Evolutionary conservation across 2,113 vertebrate species (phyloP).

Genomic region (Nettapus auritus): DNA sequence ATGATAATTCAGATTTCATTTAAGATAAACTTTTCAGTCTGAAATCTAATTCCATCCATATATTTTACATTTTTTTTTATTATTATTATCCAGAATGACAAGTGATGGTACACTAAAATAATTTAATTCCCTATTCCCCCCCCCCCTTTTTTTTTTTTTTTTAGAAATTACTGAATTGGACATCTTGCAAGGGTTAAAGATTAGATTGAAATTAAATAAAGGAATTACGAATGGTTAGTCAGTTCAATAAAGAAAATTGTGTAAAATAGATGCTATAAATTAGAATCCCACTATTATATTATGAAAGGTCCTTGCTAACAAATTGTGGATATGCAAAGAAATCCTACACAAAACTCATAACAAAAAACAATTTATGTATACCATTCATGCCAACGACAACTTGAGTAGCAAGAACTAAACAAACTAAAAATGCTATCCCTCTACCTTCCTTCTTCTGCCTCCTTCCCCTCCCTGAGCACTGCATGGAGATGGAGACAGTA

Average conservation of each 20-base stretch:
- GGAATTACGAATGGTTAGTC: neutral
- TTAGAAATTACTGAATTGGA: neutral
- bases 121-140: neutral
- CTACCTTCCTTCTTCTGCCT: too few relatives aligned
- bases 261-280: too few relatives aligned
- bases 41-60: neutral
- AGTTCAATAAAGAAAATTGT: neutral
- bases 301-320: neutral
- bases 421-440: too few relatives aligned
- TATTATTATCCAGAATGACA: neutral
- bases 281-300: fast-evolving
- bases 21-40: neutral
- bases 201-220: neutral
- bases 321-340: neutral
- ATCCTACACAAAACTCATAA: neutral
- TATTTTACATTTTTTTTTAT: neutral
- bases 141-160: neutral
- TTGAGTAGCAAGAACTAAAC: too few relatives aligned
- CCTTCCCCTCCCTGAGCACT: too few relatives aligned
- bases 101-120: neutral
- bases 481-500: too few relatives aligned
- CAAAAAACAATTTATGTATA: neutral
- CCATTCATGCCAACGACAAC: too few relatives aligned
- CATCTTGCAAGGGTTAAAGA: neutral
- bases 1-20: neutral